Base-by-base conservation (phyloP, 2,113 vertebrate genomes). In the Colaptes auratus region DNA sequence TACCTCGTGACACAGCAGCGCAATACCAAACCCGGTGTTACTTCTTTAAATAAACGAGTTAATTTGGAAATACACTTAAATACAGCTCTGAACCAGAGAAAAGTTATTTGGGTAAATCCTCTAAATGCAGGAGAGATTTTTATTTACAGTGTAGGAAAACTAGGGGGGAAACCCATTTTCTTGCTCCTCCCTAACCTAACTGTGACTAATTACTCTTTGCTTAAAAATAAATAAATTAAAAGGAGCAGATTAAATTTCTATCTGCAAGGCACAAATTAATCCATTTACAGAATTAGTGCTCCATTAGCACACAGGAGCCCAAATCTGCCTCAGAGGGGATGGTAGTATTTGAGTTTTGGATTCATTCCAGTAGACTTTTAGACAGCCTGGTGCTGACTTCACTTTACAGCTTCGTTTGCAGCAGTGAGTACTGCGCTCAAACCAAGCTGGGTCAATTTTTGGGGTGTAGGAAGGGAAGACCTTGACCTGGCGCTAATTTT, bases 211-310 rank as follows among this genome's bases (percentile, higher is more conserved):
- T 96, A 96, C 91, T 90, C 76, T 91, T 94, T 96, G 95, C 96
- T 96, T 92, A 90, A 53, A 97, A 96, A 96, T 52, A 52, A 52
- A 52, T 52, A 92, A 96, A 96, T 88, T 81, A 94, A 96, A 96
- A 97, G 94, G 94, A 96, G 19, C 86, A 96, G 97, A 97, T 98
- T 97, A 93, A 95, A 94, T 97, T 97, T 97, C 96, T 97, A 94
- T 95, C 93, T 88, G 95, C 93, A 70, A 94, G 91, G 91, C 95
- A 97, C 90, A 96, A 97, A 98, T 97, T 97, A 97, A 94, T 97
- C 96, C 96, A 91, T 97, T 98, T 97, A 95, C 95, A 92, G 97
- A 97, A 96, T 96, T 95, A 96, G 97, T 93, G 95, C 96, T 96
- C 96, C 94, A 97, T 97, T 98, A 98, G 97, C 83, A 86, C 96